Base-by-base conservation (phyloP, 2,888 invertebrate species). In the Clusia tigrina region DNA sequence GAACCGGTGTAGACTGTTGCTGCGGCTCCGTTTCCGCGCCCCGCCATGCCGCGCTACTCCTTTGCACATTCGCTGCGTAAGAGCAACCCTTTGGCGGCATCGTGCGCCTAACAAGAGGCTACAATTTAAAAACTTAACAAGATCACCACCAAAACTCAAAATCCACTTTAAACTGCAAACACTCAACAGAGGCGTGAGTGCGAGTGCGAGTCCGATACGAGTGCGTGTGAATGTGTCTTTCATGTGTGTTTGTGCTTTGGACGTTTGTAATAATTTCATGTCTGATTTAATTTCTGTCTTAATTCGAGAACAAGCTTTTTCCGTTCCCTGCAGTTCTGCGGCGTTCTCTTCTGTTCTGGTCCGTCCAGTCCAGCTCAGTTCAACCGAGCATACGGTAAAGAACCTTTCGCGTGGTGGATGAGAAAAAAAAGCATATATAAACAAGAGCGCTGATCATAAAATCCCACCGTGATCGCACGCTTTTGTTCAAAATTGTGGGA, bases 241-340 rank as follows among this genome's bases (percentile, higher is more conserved):
- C n/a, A 9, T 32, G 32, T 32, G 6, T 32, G 32, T 53, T 53
- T 24, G n/a, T 53, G 53, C n/a, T 53, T 53, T 22, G 24, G 9
- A 18, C 18, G 26, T 37, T 37, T 57, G 53, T 62, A 46, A 57
- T 62, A 62, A 46, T 62, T 62, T 62, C 62, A 53, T 62, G 62
- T 57, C 62, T 62, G 53, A 62, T 62, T 58, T 54, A 62, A 62
- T 58, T 62, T 61, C 46, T 62, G 62, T 62, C 58, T 58, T 57
- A 57, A 58, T 58, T 62, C 62, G 17, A 54, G 55, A 56, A 61
- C 51, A 51, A 56, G 38, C 38, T 56, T 54, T 32, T 2, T 2
- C 42, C 42, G n/a, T 15, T 3, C 42, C 3, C n/a, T n/a, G n/a
- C n/a, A n/a, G n/a, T n/a, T n/a, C n/a, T n/a, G n/a, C n/a, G n/a